These are phyloP conservation scores for Pelagia noctiluca DNA, from an alignment of 30 jellyfish, hydroid and myxozoan genomes.

Conservation along the genomic window DNA sequence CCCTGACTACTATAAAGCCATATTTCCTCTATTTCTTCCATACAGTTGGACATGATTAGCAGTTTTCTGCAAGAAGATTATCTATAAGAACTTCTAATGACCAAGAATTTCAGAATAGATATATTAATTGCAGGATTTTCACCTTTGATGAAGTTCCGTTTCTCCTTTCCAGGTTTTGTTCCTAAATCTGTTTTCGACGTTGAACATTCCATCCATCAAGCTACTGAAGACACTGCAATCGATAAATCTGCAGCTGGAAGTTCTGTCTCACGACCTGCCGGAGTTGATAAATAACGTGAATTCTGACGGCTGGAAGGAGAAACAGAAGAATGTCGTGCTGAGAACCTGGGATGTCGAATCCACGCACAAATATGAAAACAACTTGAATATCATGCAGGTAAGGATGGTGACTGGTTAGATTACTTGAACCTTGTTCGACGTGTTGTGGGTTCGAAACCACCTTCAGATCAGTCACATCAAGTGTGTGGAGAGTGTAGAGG, in stretches of 20 bases:
- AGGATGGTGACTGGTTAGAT: too few species aligned
- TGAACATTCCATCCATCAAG: constrained; percentile 69
- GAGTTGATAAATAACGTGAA: constrained; percentile 73
- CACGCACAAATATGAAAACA: constrained; percentile 77
- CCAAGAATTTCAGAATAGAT: too few species aligned
- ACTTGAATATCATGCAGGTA: constrained; percentile 71
- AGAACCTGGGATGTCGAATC: constrained; percentile 93
- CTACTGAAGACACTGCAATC: constrained; percentile 63
- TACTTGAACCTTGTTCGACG: too few species aligned
- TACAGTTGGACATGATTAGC: too few species aligned
- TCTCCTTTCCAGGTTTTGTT: constrained; percentile 63
- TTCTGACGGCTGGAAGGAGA: constrained; percentile 43
- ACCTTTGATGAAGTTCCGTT: neutral
- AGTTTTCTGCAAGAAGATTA: too few species aligned
- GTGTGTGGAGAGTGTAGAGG: too few species aligned
- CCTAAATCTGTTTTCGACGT: constrained; percentile 72
- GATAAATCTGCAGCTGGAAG: constrained; percentile 56
- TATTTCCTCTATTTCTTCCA: too few species aligned
- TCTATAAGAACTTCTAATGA: too few species aligned
- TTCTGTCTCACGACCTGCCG: constrained; percentile 70
- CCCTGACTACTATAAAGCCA: too few species aligned
- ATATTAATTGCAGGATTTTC: neutral
- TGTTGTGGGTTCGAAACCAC: too few species aligned
- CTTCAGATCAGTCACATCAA: too few species aligned
- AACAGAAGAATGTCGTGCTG: constrained; percentile 70